These are phyloP conservation scores for Macrotrachela quadricornifera DNA, from an alignment of 1,140 invertebrate species.

Conservation along the genomic window DNA sequence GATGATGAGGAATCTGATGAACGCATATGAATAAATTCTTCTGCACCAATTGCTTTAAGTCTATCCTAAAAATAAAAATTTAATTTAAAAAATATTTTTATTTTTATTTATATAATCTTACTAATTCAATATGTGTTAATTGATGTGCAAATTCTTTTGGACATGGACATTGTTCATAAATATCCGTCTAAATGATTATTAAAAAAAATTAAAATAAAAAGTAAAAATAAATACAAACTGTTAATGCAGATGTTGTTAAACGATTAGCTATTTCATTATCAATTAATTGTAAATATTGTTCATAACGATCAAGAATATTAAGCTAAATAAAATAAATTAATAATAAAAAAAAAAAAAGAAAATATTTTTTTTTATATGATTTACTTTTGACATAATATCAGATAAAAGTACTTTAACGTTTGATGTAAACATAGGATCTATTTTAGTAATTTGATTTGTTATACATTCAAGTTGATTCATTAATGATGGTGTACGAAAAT, in stretches of 20 bases:
- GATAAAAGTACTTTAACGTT: too few relatives aligned
- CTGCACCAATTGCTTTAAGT: slow-evolving; percentile 74
- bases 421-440: too few relatives aligned
- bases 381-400: too few relatives aligned
- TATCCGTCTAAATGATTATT: slow-evolving; percentile 39
- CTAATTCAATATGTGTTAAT: slow-evolving; percentile 69
- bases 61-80: slow-evolving; percentile 37
- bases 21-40: slow-evolving; percentile 62
- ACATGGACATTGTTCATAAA: slow-evolving; percentile 50
- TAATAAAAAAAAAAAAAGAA: too few relatives aligned
- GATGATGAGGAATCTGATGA: neutral
- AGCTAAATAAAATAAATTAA: slow-evolving; percentile 31
- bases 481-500: too few relatives aligned
- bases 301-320: slow-evolving; percentile 60
- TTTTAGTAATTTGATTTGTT: too few relatives aligned
- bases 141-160: slow-evolving; percentile 66
- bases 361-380: too few relatives aligned
- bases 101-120: slow-evolving; percentile 10
- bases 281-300: slow-evolving; percentile 47
- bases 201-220: neutral
- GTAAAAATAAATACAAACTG: neutral
- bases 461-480: too few relatives aligned
- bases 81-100: neutral
- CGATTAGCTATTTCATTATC: slow-evolving; percentile 35
- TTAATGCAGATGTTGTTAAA: slow-evolving; percentile 30